Conservation (phyloP, 2,113 vertebrate species). For the Donacobius atricapilla region DNA sequence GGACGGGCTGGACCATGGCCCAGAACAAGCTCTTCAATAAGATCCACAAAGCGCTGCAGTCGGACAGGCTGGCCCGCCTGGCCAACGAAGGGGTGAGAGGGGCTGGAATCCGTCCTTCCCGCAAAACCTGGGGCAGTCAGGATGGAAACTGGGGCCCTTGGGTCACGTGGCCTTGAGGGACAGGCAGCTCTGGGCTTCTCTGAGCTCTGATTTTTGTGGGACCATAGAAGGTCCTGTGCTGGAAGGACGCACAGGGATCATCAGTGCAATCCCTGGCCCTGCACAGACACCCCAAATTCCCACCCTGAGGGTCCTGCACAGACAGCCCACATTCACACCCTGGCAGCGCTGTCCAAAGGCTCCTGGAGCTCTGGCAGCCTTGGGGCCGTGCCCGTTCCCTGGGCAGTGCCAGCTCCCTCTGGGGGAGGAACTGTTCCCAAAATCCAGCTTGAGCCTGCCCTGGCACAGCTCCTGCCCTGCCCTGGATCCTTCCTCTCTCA, state of each 20-base stretch:
- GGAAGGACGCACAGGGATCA: background rate
- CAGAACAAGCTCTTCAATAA: slow-evolving; percentile 99
- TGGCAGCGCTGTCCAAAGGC: background rate
- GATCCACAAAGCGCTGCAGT: slow-evolving; percentile 92
- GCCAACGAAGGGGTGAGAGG: slow-evolving; percentile 89
- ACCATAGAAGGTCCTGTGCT: background rate
- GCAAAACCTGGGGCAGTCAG: accelerated
- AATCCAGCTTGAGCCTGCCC: accelerated
- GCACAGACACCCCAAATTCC: too few species aligned
- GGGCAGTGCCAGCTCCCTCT: background rate
- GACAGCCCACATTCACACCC: background rate
- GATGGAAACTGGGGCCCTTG: accelerated
- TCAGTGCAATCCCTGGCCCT: too few species aligned
- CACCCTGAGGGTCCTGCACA: background rate
- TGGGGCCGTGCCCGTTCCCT: background rate
- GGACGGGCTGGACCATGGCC: slow-evolving; percentile 90
- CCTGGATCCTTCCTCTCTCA: background rate
- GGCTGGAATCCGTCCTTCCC: background rate
- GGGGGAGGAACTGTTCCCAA: background rate
- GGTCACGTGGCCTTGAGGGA: background rate
- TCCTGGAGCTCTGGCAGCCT: background rate
- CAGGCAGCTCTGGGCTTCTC: background rate
- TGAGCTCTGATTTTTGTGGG: accelerated
- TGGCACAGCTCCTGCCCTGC: accelerated
- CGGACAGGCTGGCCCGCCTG: slow-evolving; percentile 89